A percentile compares a stretch with the other conserved stretches of the same genome.
phyloP scores from a whole-genome alignment of 2,113 vertebrate genomes.

The Apaloderma vittatum region DNA sequence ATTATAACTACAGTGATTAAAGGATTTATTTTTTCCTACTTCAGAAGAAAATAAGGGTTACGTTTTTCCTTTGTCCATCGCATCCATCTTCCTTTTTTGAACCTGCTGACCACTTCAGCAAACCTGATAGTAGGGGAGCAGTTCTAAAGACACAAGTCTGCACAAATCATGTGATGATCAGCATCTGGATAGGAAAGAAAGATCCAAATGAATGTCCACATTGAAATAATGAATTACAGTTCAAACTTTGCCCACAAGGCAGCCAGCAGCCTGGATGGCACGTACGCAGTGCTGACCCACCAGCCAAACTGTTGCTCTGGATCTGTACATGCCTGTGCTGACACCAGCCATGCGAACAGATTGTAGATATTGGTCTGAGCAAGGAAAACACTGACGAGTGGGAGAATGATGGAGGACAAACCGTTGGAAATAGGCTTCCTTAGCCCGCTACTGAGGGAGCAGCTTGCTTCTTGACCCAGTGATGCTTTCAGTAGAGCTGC shows the following conservation, averaged over 20 bases:
- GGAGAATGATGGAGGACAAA: not conserved
- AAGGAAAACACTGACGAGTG: fast-evolving
- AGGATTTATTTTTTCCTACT: not conserved
- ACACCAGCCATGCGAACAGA: not conserved
- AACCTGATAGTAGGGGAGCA: not conserved
- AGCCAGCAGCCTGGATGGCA: not conserved
- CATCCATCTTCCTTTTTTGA: not conserved
- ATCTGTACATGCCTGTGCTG: fast-evolving
- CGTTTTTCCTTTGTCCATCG: not conserved
- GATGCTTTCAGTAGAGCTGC: not conserved
- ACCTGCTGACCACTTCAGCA: not conserved
- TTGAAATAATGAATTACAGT: not conserved
- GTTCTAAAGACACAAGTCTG: not conserved
- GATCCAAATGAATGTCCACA: not conserved
- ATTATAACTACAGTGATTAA: not conserved
- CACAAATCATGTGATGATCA: too few species aligned
- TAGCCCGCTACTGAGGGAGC: not conserved
- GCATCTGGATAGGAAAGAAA: not conserved
- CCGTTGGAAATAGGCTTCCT: not conserved
- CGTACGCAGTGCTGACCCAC: fast-evolving
- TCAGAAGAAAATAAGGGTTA: not conserved
- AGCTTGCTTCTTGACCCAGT: not conserved
- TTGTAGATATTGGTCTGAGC: not conserved
- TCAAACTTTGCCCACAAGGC: not conserved
- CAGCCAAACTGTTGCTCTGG: not conserved